Base-by-base conservation (phyloP, 2,113 vertebrate species). In the Tenrec ecaudatus region DNA sequence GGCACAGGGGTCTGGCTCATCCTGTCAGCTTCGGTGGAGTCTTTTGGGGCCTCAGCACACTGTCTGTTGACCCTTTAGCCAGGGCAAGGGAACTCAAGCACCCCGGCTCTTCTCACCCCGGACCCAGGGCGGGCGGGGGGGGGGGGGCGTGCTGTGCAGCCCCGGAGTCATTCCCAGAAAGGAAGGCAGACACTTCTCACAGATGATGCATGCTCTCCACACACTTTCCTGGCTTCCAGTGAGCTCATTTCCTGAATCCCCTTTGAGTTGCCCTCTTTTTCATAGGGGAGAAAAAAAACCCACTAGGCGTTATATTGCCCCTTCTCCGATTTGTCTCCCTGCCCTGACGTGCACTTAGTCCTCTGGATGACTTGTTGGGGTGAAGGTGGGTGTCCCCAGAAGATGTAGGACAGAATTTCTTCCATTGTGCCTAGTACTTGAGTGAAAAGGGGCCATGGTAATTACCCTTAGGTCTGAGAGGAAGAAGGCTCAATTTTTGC, bases 231-330 rank as follows among this genome's bases (percentile, higher is more conserved):
- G 90, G 94, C 58, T 89, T 75, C 66, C 87, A 92, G 89, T 93
- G 96, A 97, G 96, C 97, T 95, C 96, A 94, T 93, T 94, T 89
- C 95, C 95, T 84, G 92, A 64, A 87, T 93, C 71, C 93, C 96
- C 94, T 95, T 90, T 57, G 87, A 94, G 64, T 84, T 95, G 94
- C 53, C 93, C 95, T 96, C 89, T 84, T 92, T 89, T 93, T 86
- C 82, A 33, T 40, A 27, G 6, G 66, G 85, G 85, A 36, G n/a
- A 76, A 71, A 53, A 53, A 53, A 53, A 53, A 10, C 5, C 43
- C 47, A 43, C 62, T 68, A 84, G 62, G 58, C 81, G 20, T 84
- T 40, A 25, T 69, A 22, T 27, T 60, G 38, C 82, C 57, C 64
- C 38, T 62, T 89, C 47, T 5, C 31, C 60, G 23, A 9, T 66